Base-by-base conservation (phyloP, 2,888 invertebrate genomes). In the Lasioglossum malachurum region DNA sequence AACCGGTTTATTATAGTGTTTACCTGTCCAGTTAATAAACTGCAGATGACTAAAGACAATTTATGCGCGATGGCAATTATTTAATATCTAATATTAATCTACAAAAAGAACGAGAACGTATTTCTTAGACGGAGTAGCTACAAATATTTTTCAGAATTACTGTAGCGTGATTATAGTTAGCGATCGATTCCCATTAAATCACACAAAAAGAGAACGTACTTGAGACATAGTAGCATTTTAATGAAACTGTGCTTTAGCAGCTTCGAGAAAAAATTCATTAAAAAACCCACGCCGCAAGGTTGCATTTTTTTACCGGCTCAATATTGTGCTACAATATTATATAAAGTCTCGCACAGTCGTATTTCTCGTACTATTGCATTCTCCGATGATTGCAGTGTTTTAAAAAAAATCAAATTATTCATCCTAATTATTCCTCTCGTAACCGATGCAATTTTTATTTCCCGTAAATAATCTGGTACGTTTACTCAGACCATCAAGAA, bases 11-110 rank as follows among this genome's bases (percentile, higher is more conserved):
- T 49, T 49, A 49, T 49, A 23, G 49, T 72, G 78, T 8, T 5
- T 57, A 60, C 57, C 46, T 72, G 27, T 31, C 72, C 71, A 27
- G 44, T 77, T 77, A 71, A 57, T 80, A 69, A 46, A 41, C n/a
- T 12, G 44, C 64, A n/a, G 12, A 14, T 23, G 19, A 19, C 7
- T 7, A 19, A 49, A 49, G 7, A 2, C 49, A 23, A 19, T 49
- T 49, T 19, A 49, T 4, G 19, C 16, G 49, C 16, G 49, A 23
- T 19, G 49, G 7, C 7, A 23, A 23, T 23, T 53, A 49, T 49
- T 49, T 49, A 49, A 4, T 2, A 10, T 53, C 23, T 23, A 23
- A 53, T 23, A 53, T 23, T 49, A 49, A 16, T 49, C 8, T 49
- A 23, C 7, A 5, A 19, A 14, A 19, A 49, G 4, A 2, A 19